Percentiles rank a stretch among this genome's conserved stretches.
Conservation (phyloP, 2,888 invertebrate species). For the Quadroppia sp. region DNA sequence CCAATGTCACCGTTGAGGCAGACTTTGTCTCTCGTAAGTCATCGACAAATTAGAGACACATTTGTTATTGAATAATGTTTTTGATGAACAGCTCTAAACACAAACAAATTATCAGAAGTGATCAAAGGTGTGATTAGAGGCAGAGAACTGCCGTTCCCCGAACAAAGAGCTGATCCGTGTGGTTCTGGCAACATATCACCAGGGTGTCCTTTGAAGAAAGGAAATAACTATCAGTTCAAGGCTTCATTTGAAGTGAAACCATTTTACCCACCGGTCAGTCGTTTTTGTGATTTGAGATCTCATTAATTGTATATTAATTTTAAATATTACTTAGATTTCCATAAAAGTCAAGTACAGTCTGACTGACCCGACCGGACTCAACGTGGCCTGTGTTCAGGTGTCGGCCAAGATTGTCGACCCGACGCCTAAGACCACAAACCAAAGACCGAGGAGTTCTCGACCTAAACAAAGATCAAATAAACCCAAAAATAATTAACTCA, state of each 20-base stretch:
- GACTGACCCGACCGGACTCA: conserved; percentile 40
- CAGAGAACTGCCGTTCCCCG: conserved; percentile 44
- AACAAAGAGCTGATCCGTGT: conserved; percentile 43
- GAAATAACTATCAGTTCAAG: conserved; percentile 40
- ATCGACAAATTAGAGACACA: not conserved
- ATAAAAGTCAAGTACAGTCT: conserved; percentile 43
- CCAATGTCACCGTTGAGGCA: conserved; percentile 43
- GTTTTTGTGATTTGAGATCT: not conserved
- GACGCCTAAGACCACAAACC: conserved; percentile 28
- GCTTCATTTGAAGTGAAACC: conserved; percentile 45
- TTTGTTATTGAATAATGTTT: not conserved
- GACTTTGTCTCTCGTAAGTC: conserved; percentile 44
- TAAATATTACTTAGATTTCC: conserved; percentile 40
- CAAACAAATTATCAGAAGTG: conserved; percentile 40
- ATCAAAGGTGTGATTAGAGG: conserved; percentile 45
- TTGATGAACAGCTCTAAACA: conserved; percentile 31
- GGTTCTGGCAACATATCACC: conserved; percentile 41
- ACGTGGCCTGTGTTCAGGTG: conserved; percentile 43
- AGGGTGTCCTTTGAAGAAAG: conserved; percentile 42
- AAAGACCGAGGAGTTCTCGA: conserved; percentile 18
- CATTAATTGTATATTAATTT: conserved; percentile 9
- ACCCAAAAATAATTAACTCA: conserved; percentile 31
- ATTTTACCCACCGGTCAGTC: conserved; percentile 43
- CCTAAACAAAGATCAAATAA: not conserved
- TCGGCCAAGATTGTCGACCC: conserved; percentile 43